phyloP scores from a whole-genome alignment of 2,888 invertebrate species.

The Tetanocera ferruginea region DNA sequence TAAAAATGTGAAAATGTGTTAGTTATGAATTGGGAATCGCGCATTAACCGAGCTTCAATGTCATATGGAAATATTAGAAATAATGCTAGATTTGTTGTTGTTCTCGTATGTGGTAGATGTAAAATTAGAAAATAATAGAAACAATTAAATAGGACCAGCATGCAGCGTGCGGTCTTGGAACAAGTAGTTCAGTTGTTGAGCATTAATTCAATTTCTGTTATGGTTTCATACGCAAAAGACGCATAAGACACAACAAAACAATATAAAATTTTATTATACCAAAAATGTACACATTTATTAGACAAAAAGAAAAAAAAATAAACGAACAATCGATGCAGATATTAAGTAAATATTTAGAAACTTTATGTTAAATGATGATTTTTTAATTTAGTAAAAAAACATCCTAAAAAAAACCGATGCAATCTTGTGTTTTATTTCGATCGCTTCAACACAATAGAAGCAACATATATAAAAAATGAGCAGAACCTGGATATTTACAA shows the following conservation, averaged over 20 bases:
- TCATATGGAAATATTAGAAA: neutral
- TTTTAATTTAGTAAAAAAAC: constrained; percentile 28
- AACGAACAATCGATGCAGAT: constrained; percentile 26
- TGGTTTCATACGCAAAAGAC: constrained; percentile 26
- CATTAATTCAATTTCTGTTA: constrained; percentile 19
- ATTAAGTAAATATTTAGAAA: constrained; percentile 7
- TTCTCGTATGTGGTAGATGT: constrained; percentile 18
- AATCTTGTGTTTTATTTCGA: constrained; percentile 16
- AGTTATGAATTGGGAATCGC: neutral
- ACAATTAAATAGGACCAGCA: neutral
- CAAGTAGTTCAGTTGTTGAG: constrained; percentile 5
- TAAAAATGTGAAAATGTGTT: neutral
- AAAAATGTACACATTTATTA: constrained; percentile 23
- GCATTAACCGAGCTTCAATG: neutral
- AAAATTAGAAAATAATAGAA: neutral
- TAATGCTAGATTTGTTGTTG: constrained; percentile 18
- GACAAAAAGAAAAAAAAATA: neutral
- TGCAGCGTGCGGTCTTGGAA: too few relatives aligned
- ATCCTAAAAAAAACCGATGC: constrained; percentile 15
- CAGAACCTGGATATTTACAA: too few relatives aligned
- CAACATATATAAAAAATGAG: too few relatives aligned
- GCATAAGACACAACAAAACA: neutral
- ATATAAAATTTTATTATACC: constrained; percentile 14
- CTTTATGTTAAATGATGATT: constrained; percentile 29
- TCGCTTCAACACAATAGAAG: neutral